Conservation (phyloP, 2,888 invertebrate species). For the Standfussiana lucernea region DNA sequence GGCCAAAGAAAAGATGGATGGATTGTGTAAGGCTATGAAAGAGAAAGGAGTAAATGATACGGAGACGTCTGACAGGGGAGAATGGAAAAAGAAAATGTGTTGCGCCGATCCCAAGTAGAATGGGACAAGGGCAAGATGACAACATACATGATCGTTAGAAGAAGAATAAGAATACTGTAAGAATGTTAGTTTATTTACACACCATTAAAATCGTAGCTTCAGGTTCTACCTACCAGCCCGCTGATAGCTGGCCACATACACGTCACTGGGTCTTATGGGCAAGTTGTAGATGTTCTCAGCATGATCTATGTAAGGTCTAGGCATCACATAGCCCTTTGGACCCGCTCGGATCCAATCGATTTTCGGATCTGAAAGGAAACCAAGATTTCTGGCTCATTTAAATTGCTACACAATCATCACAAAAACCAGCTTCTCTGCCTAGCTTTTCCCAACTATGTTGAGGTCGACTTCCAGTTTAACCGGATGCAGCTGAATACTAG, state of each 20-base stretch:
- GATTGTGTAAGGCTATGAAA: background rate
- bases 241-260: conserved; percentile 92
- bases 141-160: background rate
- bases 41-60: background rate
- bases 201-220: background rate
- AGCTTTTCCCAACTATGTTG: too few relatives aligned
- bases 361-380: conserved; percentile 27
- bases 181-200: background rate
- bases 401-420: background rate
- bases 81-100: background rate
- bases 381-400: background rate
- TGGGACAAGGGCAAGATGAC: background rate
- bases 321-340: conserved; percentile 45
- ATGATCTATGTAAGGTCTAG: conserved; percentile 73
- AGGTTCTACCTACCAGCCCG: conserved; percentile 90
- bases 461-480: too few relatives aligned
- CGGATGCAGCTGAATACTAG: too few relatives aligned
- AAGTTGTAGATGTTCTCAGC: conserved; percentile 92
- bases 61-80: background rate
- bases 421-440: too few relatives aligned
- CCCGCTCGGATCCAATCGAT: conserved; percentile 38
- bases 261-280: conserved; percentile 91
- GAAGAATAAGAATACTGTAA: too few relatives aligned
- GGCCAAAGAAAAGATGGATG: background rate
- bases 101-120: background rate